Base-by-base conservation (phyloP, 2,888 invertebrate species). In the Drosophila greeni region DNA sequence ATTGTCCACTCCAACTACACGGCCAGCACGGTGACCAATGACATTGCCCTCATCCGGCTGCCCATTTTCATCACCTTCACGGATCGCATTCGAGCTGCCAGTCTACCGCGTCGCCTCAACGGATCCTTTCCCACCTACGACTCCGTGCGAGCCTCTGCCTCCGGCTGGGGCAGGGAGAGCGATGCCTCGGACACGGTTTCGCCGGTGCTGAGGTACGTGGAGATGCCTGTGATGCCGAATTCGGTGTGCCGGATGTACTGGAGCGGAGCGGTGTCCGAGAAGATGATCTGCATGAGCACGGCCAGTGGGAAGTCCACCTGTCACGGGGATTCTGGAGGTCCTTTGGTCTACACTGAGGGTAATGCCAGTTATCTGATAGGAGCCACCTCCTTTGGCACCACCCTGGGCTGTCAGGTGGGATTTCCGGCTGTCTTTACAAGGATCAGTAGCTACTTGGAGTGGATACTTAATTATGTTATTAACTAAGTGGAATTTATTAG, bases 91-190 rank as follows among this genome's bases (percentile, higher is more conserved):
- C 24, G 54, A 2, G 43, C 81, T 14, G 79, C 74, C 29, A 61
- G 58, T 5, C 47, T 86, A 65, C 86, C 86, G 11, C 55, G 58
- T 16, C 54, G 64, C 18, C 16, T 66, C 1, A 53, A 73, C 16
- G 70, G 66, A 2, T 64, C 66, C 4, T 81, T 81, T 43, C 65
- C 77, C 5, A 70, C 66, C 29, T 86, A 83, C 54, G 73, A 54
- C 5, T 73, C 72, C 4, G 52, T 75, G 5, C 16, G 29, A 7
- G 84, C 68, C 5, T 47, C 73, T 23, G 85, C 84, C 34, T 86
- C 87, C 14, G 87, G 87, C n/a, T 87, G 87, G 87, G 82, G 87
- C 12, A 70, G 62, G 5, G 74, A 76, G 12, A 72, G 72, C 24
- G 85, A 66, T 5, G 29, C 37, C 37, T 66, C 68, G 0, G 29